phyloP scores from a whole-genome alignment of 2,113 vertebrate species.

The Reinhardtius hippoglossoides region DNA sequence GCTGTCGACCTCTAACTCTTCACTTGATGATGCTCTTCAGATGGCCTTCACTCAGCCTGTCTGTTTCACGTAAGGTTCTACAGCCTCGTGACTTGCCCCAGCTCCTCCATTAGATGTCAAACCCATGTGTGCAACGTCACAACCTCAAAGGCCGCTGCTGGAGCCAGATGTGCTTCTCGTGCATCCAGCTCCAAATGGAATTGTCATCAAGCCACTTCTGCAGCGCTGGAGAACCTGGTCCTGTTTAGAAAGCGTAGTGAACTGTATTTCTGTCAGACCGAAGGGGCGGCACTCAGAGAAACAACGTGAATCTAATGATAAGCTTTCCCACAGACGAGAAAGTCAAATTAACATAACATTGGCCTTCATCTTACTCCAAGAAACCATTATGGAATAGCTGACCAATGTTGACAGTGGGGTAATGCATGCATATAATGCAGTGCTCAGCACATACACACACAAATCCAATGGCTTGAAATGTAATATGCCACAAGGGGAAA shows the following conservation, averaged over 20 bases:
- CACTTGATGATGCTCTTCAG: slow-evolving; percentile 28
- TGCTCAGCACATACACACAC: background rate
- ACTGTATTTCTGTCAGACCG: slow-evolving; percentile 10
- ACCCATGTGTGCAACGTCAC: slow-evolving; percentile 33
- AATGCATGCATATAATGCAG: background rate
- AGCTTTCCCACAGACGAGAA: background rate
- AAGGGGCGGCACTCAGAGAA: slow-evolving; percentile 14
- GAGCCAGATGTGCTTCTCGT: slow-evolving; percentile 44
- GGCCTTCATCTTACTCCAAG: slow-evolving; percentile 24
- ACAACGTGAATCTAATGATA: slow-evolving; percentile 22
- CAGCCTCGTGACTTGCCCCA: background rate
- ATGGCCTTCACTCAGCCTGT: slow-evolving; percentile 15
- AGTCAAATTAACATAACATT: background rate
- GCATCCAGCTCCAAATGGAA: slow-evolving; percentile 31
- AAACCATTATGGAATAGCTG: slow-evolving; percentile 16
- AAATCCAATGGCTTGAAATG: slow-evolving; percentile 15
- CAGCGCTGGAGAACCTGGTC: slow-evolving; percentile 31
- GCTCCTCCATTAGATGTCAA: slow-evolving; percentile 24
- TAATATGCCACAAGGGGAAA: background rate
- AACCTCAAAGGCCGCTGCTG: slow-evolving; percentile 29
- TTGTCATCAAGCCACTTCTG: slow-evolving; percentile 35
- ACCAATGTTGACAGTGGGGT: background rate
- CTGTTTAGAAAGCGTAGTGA: slow-evolving; percentile 28
- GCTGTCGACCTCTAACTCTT: background rate
- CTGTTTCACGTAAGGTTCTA: slow-evolving; percentile 23